phyloP scores from a whole-genome alignment of 2,888 invertebrate genomes.

The Ethmia dodecea region DNA sequence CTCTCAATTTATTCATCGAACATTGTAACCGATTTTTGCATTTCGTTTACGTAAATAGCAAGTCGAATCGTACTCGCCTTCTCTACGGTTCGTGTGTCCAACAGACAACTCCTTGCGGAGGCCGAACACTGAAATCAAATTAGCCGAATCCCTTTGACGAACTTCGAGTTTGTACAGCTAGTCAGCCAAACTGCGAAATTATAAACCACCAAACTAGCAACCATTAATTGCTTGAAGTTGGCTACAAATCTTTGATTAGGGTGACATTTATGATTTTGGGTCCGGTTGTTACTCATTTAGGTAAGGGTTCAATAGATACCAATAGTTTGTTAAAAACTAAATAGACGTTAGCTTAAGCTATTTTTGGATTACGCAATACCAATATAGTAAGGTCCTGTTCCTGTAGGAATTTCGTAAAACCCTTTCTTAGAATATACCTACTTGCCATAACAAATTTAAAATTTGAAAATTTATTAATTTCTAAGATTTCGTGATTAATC shows the following conservation, averaged over 20 bases:
- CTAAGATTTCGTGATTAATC: too few species aligned
- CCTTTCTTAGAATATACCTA: too few species aligned
- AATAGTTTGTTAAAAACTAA: too few species aligned
- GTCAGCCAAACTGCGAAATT: slow-evolving; percentile 36
- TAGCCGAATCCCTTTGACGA: slow-evolving; percentile 53
- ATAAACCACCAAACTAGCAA: slow-evolving; percentile 31
- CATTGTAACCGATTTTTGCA: neutral
- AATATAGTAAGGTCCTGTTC: too few species aligned
- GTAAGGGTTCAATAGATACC: too few species aligned
- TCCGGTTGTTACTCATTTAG: too few species aligned
- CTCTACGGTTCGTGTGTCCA: slow-evolving; percentile 38
- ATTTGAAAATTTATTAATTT: too few species aligned
- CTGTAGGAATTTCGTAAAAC: too few species aligned
- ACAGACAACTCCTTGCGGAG: slow-evolving; percentile 37
- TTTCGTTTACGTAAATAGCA: neutral
- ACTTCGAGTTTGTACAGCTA: slow-evolving; percentile 42
- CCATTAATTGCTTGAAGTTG: neutral
- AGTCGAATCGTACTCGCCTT: slow-evolving; percentile 23
- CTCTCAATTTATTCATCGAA: neutral
- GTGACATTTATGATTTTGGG: neutral
- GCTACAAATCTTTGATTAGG: neutral
- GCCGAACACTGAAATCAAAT: slow-evolving; percentile 56
- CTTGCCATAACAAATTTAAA: too few species aligned
- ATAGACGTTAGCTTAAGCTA: too few species aligned
- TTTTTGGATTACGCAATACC: too few species aligned